Evolutionary conservation across 1,140 invertebrate genomes (phyloP).

Genomic region (Drosophila auraria): DNA sequence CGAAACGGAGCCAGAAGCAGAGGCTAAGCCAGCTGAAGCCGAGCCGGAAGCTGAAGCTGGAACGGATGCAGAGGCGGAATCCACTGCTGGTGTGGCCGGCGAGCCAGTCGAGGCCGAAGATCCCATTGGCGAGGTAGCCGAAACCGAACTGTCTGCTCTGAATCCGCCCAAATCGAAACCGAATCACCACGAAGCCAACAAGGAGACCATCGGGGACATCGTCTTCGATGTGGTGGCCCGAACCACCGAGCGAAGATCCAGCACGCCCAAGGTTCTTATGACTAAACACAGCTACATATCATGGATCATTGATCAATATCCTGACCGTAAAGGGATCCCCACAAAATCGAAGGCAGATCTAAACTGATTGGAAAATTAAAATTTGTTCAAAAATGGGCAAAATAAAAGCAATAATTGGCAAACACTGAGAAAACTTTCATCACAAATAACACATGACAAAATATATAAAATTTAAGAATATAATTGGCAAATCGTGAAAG

Average conservation of each 20-base stretch:
- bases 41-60: slow-evolving; percentile 2
- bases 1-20: slow-evolving; percentile 24
- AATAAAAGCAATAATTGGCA: not conserved
- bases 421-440: too few relatives aligned
- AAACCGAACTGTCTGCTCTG: slow-evolving; percentile 46
- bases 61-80: slow-evolving; percentile 8
- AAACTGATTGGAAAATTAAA: not conserved
- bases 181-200: slow-evolving; percentile 62
- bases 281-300: not conserved
- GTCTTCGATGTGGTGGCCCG: slow-evolving; percentile 67
- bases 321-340: not conserved
- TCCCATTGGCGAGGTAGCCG: slow-evolving; percentile 26
- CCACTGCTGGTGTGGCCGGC: slow-evolving; percentile 10
- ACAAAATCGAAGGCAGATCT: not conserved
- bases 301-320: slow-evolving; percentile 1
- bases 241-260: slow-evolving; percentile 66
- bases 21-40: slow-evolving; percentile 16
- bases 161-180: slow-evolving; percentile 35
- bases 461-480: too few relatives aligned
- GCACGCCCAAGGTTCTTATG: slow-evolving; percentile 70
- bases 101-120: slow-evolving; percentile 35
- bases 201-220: slow-evolving; percentile 74
- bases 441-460: not conserved
- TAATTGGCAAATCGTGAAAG: not conserved
- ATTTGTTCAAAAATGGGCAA: slow-evolving; percentile 1